These are phyloP conservation scores for Echiichthys vipera DNA, from an alignment of 2,797 vertebrate species.

Conservation along the genomic window DNA sequence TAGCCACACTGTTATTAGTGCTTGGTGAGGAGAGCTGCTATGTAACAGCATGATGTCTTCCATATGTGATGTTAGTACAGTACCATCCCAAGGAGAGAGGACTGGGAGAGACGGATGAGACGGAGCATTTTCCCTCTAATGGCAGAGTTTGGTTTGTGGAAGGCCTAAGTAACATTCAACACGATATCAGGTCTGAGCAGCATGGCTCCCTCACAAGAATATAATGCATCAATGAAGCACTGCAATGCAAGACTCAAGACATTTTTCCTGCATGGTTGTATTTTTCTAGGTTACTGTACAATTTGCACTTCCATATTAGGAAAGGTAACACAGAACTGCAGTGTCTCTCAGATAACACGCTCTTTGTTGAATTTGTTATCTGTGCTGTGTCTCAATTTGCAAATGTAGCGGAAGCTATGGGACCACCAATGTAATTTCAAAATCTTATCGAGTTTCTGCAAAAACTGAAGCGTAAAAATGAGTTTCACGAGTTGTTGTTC, in stretches of 20 bases:
- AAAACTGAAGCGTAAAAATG: background rate
- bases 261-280: too few relatives aligned
- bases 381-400: too few relatives aligned
- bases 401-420: too few relatives aligned
- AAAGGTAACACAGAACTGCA: background rate
- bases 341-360: background rate
- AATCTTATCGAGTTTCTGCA: background rate
- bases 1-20: conserved; percentile 83
- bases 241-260: conserved; percentile 22
- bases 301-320: background rate
- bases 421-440: too few relatives aligned
- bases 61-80: conserved; percentile 80
- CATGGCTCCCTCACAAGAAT: conserved; percentile 19
- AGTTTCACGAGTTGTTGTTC: background rate
- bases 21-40: conserved; percentile 71
- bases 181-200: conserved; percentile 43
- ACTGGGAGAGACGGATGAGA: conserved; percentile 59
- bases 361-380: too few relatives aligned
- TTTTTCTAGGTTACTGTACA: too few relatives aligned
- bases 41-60: conserved; percentile 80
- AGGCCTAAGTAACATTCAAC: conserved; percentile 52
- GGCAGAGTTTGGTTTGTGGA: conserved; percentile 59
- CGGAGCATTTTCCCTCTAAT: conserved; percentile 65
- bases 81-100: conserved; percentile 55
- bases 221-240: conserved; percentile 33